These are phyloP conservation scores for Acanthosepion lycidas DNA, from an alignment of 2,888 invertebrate genomes.

Conservation along the genomic window DNA sequence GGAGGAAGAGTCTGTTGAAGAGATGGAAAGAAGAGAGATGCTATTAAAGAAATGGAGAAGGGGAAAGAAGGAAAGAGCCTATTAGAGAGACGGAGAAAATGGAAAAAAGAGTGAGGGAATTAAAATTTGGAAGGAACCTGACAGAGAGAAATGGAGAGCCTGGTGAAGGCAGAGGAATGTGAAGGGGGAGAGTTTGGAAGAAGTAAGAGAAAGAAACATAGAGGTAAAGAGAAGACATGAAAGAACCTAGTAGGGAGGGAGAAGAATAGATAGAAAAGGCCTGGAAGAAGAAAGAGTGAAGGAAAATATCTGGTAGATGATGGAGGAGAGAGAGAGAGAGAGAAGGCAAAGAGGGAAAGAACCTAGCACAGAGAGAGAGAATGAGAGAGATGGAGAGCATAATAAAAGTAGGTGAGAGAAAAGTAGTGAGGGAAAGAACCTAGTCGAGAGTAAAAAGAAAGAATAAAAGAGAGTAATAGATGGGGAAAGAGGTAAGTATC, in stretches of 20 bases:
- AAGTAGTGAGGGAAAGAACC: not conserved
- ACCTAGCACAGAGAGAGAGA: too few species aligned
- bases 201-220: not conserved
- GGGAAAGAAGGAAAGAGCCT: not conserved
- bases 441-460: not conserved
- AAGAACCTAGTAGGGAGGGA: too few species aligned
- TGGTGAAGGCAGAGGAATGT: not conserved
- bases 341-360: too few species aligned
- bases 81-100: not conserved
- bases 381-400: too few species aligned
- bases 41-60: too few species aligned
- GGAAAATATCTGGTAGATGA: not conserved
- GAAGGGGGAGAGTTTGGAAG: not conserved
- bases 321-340: not conserved
- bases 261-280: too few species aligned
- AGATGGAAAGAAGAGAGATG: too few species aligned
- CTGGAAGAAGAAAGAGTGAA: not conserved
- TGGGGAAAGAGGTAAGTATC: not conserved
- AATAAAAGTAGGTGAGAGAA: not conserved
- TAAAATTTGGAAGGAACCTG: not conserved
- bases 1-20: too few species aligned
- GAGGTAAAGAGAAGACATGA: not conserved
- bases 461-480: not conserved
- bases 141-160: too few species aligned
- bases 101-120: not conserved